Percentiles rank a stretch among this genome's conserved stretches.
These are phyloP conservation scores for Papilio dardanus DNA, from an alignment of 1,140 invertebrate species.

Conservation along the genomic window DNA sequence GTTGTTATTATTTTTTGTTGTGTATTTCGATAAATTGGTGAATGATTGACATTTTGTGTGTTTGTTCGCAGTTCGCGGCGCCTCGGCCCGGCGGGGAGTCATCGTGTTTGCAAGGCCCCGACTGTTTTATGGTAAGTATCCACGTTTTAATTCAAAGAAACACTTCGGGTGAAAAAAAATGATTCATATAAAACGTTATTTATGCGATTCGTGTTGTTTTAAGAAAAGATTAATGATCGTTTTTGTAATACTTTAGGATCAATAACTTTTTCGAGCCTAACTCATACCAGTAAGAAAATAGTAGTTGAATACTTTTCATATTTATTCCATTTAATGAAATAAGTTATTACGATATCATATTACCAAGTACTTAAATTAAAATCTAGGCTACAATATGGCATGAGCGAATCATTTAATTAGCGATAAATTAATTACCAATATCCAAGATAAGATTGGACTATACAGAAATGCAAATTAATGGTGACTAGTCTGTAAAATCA, in stretches of 20 bases:
- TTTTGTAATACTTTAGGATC: not conserved
- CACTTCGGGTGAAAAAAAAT: slow-evolving; percentile 8
- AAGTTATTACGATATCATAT: not conserved
- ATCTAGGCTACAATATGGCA: not conserved
- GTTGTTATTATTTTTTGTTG: slow-evolving; percentile 12
- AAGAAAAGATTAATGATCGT: not conserved
- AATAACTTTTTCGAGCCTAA: too few species aligned
- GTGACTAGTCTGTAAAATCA: slow-evolving; percentile 50
- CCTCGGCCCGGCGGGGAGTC: slow-evolving; percentile 83
- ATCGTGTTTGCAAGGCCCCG: slow-evolving; percentile 85
- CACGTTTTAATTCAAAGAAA: slow-evolving; percentile 37
- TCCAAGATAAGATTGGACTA: not conserved
- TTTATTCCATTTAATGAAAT: not conserved
- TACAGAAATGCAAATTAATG: slow-evolving; percentile 35
- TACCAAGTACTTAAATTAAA: not conserved
- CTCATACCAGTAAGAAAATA: too few species aligned
- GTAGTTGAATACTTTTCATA: too few species aligned
- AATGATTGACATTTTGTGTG: slow-evolving; percentile 59
- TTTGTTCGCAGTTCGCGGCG: slow-evolving; percentile 83
- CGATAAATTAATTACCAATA: slow-evolving; percentile 10
- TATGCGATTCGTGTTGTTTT: slow-evolving; percentile 12
- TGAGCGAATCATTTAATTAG: not conserved
- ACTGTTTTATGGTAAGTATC: slow-evolving; percentile 86
- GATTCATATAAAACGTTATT: slow-evolving; percentile 5
- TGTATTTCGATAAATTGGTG: slow-evolving; percentile 41